A percentile compares a stretch with the other conserved stretches of the same genome.
Conservation (phyloP, 2,113 vertebrate genomes). For the Pionites leucogaster region DNA sequence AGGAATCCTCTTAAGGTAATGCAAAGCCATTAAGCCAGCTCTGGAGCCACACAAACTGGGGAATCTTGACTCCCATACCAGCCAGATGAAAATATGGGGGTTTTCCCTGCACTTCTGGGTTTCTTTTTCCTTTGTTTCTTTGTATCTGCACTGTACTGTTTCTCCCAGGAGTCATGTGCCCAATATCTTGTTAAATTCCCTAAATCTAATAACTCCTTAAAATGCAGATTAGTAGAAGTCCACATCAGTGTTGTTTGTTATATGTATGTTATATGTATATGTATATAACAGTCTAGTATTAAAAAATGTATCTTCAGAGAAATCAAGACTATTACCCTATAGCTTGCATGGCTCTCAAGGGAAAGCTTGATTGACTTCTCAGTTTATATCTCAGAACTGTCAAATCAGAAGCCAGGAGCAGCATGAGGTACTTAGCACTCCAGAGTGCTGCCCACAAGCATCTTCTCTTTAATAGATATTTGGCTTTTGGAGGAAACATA, state of each 20-base stretch:
- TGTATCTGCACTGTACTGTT: not conserved
- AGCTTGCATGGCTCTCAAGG: fast-evolving
- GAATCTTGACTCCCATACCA: not conserved
- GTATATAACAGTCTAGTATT: not conserved
- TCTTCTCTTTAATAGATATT: not conserved
- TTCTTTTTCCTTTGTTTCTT: not conserved
- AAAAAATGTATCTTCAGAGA: not conserved
- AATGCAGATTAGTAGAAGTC: not conserved
- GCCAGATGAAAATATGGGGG: not conserved
- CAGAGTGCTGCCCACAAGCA: not conserved
- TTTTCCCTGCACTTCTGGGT: not conserved
- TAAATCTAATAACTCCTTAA: not conserved
- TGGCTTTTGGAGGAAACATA: not conserved
- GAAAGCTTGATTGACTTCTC: not conserved
- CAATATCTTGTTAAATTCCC: not conserved
- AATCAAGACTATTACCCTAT: not conserved
- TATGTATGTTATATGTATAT: not conserved
- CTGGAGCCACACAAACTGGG: fast-evolving
- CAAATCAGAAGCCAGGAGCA: not conserved
- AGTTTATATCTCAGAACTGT: not conserved
- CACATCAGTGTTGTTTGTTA: not conserved
- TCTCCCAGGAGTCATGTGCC: fast-evolving
- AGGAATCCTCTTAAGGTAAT: not conserved
- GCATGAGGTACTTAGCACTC: not conserved
- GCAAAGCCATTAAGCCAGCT: not conserved